These are phyloP conservation scores for Macaca mulatta DNA, from an alignment of 2,113 vertebrate genomes.

Conservation along the genomic window DNA sequence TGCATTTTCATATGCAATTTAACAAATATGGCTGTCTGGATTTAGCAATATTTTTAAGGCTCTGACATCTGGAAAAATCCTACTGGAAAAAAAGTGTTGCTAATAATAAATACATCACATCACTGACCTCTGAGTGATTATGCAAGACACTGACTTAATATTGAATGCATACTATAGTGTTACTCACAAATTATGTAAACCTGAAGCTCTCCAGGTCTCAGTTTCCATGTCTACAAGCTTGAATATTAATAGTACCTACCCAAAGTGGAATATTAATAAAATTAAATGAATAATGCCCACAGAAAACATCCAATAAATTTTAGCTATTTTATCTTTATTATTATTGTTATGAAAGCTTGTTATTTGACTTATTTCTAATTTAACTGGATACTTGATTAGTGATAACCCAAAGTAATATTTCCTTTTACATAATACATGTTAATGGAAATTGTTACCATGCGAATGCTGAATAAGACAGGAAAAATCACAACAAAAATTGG, in stretches of 20 bases:
- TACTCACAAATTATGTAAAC: neutral
- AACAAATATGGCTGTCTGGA: neutral
- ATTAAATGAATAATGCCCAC: neutral
- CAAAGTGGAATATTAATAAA: neutral
- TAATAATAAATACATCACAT: neutral
- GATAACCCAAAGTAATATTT: conserved; percentile 56
- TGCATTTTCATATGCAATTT: neutral
- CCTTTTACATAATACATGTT: conserved; percentile 49
- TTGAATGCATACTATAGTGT: neutral
- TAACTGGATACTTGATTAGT: conserved; percentile 43
- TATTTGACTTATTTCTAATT: neutral
- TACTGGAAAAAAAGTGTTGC: neutral
- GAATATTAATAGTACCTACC: neutral
- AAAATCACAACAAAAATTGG: conserved; percentile 62
- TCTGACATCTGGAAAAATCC: neutral
- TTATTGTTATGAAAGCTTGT: neutral
- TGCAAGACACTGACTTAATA: neutral
- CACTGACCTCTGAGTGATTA: neutral
- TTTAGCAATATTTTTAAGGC: conserved; percentile 1
- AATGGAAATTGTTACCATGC: conserved; percentile 66
- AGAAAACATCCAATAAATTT: neutral
- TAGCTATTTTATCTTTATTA: conserved; percentile 22
- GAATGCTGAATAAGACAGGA: conserved; percentile 61
- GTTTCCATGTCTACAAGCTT: neutral
- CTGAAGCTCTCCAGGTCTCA: neutral